These are phyloP conservation scores for Cepphus grylle DNA, from an alignment of 2,113 vertebrate species.

Conservation along the genomic window DNA sequence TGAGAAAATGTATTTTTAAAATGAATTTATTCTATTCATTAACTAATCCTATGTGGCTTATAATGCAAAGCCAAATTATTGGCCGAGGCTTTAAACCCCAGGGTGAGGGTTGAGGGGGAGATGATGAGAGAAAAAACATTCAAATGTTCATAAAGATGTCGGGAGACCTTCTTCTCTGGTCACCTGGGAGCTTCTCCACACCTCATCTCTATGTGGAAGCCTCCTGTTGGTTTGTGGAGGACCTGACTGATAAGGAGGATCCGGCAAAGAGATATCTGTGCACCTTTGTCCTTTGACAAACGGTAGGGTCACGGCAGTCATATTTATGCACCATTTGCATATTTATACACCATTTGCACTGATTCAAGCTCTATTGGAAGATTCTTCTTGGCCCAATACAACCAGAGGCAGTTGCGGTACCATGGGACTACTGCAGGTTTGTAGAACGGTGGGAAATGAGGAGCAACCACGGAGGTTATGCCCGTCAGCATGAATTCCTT, in stretches of 20 bases:
- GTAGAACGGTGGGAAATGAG: neutral
- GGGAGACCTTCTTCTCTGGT: neutral
- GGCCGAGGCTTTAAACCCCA: neutral
- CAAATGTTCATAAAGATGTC: neutral
- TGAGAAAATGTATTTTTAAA: neutral
- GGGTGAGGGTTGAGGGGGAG: neutral
- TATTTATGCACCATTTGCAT: neutral
- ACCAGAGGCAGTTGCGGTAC: neutral
- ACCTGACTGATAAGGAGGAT: neutral
- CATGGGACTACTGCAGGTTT: neutral
- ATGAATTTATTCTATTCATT: neutral
- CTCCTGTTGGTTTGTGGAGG: neutral
- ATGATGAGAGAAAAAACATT: neutral
- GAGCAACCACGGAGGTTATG: neutral
- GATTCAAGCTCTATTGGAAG: neutral
- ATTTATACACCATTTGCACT: neutral
- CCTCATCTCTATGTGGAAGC: neutral
- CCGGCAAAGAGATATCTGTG: neutral
- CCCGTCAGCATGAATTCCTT: neutral
- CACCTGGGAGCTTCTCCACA: neutral
- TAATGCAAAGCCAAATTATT: neutral
- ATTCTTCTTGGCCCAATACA: neutral
- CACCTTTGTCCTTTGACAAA: neutral
- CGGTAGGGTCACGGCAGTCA: neutral
- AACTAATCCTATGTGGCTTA: neutral